These are phyloP conservation scores for Charina bottae DNA, from an alignment of 2,113 vertebrate genomes.

Conservation along the genomic window DNA sequence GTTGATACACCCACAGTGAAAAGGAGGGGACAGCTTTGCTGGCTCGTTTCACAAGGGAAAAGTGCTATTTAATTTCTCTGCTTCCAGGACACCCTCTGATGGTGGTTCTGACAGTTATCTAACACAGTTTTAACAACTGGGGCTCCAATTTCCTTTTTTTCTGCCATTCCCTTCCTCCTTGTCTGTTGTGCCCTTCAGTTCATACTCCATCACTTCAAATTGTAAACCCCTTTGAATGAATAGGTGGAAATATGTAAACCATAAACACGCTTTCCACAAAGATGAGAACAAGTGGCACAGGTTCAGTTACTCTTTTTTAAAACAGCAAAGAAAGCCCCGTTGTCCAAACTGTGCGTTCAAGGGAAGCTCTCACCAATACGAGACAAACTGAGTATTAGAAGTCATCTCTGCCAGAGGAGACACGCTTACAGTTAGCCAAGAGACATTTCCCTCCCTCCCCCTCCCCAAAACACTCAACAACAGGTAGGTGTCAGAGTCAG, in stretches of 20 bases:
- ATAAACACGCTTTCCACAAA: background rate
- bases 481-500: constrained; percentile 23
- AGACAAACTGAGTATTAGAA: constrained; percentile 1
- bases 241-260: background rate
- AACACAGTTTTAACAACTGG: background rate
- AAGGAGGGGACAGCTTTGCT: background rate
- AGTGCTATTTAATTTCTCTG: background rate
- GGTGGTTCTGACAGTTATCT: background rate
- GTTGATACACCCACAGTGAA: background rate
- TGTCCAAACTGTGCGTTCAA: constrained; percentile 1
- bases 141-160: background rate
- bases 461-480: constrained; percentile 34
- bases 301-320: constrained; percentile 40
- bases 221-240: background rate
- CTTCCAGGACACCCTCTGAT: too few relatives aligned
- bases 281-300: constrained; percentile 5
- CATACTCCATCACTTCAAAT: background rate
- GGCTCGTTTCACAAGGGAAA: background rate
- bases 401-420: constrained; percentile 14
- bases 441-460: background rate
- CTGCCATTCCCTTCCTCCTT: background rate
- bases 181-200: background rate
- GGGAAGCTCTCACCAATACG: background rate
- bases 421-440: constrained; percentile 19
- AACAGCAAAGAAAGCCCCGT: constrained; percentile 34